A percentile compares a stretch with the other conserved stretches of the same genome.
phyloP scores from a whole-genome alignment of 2,888 invertebrate species.

The Pasiphila rectangulata region DNA sequence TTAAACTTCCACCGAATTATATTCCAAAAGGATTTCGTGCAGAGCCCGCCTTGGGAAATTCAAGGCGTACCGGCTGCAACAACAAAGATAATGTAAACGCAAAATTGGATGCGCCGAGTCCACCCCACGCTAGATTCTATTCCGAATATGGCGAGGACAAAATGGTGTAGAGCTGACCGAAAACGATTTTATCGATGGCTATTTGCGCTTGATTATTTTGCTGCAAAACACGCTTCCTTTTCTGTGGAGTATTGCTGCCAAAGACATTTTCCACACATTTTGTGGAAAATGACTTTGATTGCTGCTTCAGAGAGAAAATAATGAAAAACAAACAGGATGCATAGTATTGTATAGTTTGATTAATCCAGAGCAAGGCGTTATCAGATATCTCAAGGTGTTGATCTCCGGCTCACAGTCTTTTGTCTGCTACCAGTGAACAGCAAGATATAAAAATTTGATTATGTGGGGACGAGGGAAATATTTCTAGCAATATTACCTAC shows the following conservation, averaged over 20 bases:
- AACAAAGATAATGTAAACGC: constrained; percentile 58
- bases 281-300: too few relatives aligned
- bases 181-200: constrained; percentile 5
- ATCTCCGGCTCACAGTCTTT: too few relatives aligned
- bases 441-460: too few relatives aligned
- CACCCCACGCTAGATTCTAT: constrained; percentile 37
- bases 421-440: too few relatives aligned
- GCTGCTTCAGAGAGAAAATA: too few relatives aligned
- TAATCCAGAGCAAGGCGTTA: too few relatives aligned
- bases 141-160: constrained; percentile 34
- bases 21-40: constrained; percentile 44
- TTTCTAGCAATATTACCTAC: too few relatives aligned
- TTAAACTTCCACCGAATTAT: constrained; percentile 41
- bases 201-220: constrained; percentile 1
- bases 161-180: constrained; percentile 14
- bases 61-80: constrained; percentile 53
- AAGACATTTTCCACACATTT: too few relatives aligned
- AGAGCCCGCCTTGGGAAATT: constrained; percentile 48
- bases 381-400: too few relatives aligned
- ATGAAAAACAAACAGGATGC: too few relatives aligned
- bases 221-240: neutral
- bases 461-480: too few relatives aligned
- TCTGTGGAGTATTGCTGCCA: neutral
- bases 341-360: too few relatives aligned
- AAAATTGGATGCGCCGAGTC: constrained; percentile 55